Evolutionary conservation across 2,888 invertebrate species (phyloP).

Genomic region (Augiades crinisus): DNA sequence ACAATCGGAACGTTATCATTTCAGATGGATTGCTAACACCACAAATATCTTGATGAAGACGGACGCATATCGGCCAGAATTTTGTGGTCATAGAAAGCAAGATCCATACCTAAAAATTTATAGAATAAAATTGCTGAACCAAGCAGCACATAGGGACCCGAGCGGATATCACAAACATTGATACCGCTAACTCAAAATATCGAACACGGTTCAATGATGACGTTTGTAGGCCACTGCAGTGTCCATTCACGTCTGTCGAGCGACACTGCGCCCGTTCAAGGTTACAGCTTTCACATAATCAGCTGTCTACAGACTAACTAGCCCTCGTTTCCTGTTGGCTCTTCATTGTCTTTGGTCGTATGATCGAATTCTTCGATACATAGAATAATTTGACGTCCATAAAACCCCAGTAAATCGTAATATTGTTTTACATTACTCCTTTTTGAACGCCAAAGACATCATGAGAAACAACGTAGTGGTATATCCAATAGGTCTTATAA

Average conservation of each 20-base stretch:
- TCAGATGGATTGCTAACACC: too few relatives aligned
- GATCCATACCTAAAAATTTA: too few relatives aligned
- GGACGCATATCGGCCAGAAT: too few relatives aligned
- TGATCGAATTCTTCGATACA: not conserved
- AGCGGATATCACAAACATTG: conserved; percentile 16
- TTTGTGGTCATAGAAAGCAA: too few relatives aligned
- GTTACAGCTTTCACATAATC: conserved; percentile 60
- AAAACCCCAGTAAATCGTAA: not conserved
- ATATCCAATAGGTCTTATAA: too few relatives aligned
- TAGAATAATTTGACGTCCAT: not conserved
- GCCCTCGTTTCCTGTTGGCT: conserved; percentile 18
- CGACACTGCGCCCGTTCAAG: conserved; percentile 55
- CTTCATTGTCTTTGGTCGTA: conserved; percentile 17
- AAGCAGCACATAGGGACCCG: not conserved
- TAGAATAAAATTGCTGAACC: too few relatives aligned
- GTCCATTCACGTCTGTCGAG: conserved; percentile 57
- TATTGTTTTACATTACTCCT: too few relatives aligned
- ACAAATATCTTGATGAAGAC: too few relatives aligned
- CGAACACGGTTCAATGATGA: conserved; percentile 48
- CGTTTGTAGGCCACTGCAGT: conserved; percentile 56
- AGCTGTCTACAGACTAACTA: conserved; percentile 30
- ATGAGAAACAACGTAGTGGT: too few relatives aligned
- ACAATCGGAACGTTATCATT: too few relatives aligned
- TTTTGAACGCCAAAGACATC: too few relatives aligned
- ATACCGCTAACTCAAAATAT: conserved; percentile 46